Base-by-base conservation (phyloP, 2,888 invertebrate species). In the Iphiclides podalirius region DNA sequence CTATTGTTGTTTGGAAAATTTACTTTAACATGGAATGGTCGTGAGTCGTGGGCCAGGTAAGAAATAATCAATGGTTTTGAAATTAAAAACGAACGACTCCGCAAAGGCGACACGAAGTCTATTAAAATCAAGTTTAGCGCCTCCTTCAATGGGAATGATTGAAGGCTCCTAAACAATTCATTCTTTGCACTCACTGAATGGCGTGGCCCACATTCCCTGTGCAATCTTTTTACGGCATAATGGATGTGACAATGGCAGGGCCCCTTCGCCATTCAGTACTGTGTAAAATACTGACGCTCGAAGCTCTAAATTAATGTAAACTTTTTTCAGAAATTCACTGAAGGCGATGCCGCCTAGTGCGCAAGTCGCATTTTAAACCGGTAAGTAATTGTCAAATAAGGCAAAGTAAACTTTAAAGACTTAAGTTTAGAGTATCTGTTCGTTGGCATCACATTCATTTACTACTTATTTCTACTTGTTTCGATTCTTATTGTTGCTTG, bases 121-220 rank as follows among this genome's bases (percentile, higher is more conserved):
- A 87, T 88, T 87, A 87, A 88, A 87, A 73, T 82, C 75, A 67
- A 75, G 70, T 86, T 86, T 83, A 81, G 85, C 85, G 82, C 84
- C 81, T 72, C 64, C 70, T 67, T 84, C 80, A 85, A 86, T 86
- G 79, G 75, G 74, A 54, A 82, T 84, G 86, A 87, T 85, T 82
- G 86, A 88, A 80, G 61, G 83, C 72, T 66, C 73, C 74, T 79
- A 86, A 83, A 86, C 86, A 85, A 86, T 86, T 73, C 77, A 72
- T 77, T 75, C 75, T 75, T 70, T 55, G 52, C 61, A 59, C 55
- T 64, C 70, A 72, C 74, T 86, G 82, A 86, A 88, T 83, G 79
- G 81, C 62, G 47, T 75, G 75, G 78, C 76, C 79, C 79, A 82
- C 76, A 84, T 85, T 82, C 79, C 72, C 77, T 70, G 75, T 78